Conservation (phyloP, 1,140 invertebrate species). For the Maconellicoccus hirsutus region DNA sequence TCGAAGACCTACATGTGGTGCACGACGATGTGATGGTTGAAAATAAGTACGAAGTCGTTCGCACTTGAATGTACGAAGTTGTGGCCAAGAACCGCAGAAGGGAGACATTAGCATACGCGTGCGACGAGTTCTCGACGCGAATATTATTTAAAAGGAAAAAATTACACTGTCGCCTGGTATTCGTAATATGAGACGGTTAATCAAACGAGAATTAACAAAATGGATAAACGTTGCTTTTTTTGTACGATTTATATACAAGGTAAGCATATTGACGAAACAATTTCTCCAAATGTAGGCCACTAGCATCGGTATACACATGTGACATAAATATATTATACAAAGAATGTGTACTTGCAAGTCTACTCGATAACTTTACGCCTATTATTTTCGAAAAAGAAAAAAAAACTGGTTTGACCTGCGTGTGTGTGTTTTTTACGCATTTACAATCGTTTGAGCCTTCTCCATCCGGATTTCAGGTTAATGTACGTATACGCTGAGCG, state of each 20-base stretch:
- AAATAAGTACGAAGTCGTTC: too few relatives aligned
- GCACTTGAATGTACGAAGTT: too few relatives aligned
- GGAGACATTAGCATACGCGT: too few relatives aligned
- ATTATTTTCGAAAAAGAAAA: background rate
- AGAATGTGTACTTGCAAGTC: background rate
- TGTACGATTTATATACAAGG: background rate
- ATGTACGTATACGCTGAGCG: background rate
- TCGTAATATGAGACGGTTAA: too few relatives aligned
- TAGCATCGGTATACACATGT: background rate
- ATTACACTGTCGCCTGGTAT: too few relatives aligned
- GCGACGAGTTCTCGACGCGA: too few relatives aligned
- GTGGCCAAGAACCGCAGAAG: too few relatives aligned
- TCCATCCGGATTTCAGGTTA: background rate
- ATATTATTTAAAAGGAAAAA: too few relatives aligned
- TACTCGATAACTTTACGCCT: background rate
- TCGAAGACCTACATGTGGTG: too few relatives aligned
- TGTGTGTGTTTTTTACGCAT: background rate
- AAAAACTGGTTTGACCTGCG: slow-evolving; percentile 7
- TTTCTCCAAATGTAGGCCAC: background rate
- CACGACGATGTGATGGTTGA: too few relatives aligned
- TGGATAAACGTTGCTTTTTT: too few relatives aligned
- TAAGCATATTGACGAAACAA: background rate
- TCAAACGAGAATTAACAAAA: too few relatives aligned
- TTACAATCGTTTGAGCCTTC: background rate
- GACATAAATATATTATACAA: background rate